Evolutionary conservation across 2,113 vertebrate genomes (phyloP).

Genomic region (Carettochelys insculpta): DNA sequence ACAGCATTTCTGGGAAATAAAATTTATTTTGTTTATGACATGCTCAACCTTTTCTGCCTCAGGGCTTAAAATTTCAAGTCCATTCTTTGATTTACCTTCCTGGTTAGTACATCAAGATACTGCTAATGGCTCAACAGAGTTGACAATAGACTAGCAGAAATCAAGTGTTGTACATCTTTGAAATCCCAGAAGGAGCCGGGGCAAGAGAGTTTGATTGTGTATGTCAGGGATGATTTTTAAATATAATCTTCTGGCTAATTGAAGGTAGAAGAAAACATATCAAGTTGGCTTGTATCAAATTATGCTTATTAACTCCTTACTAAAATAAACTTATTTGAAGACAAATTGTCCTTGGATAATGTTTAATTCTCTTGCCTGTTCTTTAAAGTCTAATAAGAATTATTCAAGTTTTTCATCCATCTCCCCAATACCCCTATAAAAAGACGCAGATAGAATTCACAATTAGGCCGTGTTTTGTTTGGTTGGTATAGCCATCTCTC

Average conservation of each 20-base stretch:
- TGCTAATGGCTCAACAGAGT: slow-evolving; percentile 50
- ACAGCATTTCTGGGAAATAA: slow-evolving; percentile 60
- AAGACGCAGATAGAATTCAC: not conserved
- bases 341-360: not conserved
- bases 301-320: slow-evolving; percentile 3
- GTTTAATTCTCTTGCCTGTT: not conserved
- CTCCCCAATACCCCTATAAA: not conserved
- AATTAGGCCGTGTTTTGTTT: not conserved
- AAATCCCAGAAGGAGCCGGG: slow-evolving; percentile 27
- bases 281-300: not conserved
- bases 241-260: slow-evolving; percentile 19
- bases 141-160: slow-evolving; percentile 52
- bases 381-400: not conserved
- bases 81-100: slow-evolving; percentile 67
- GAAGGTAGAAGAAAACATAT: not conserved
- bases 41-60: slow-evolving; percentile 65
- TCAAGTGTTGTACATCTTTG: slow-evolving; percentile 39
- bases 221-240: slow-evolving; percentile 49
- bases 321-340: slow-evolving; percentile 2
- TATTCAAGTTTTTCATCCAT: not conserved
- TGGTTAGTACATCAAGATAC: slow-evolving; percentile 35
- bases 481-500: rapidly evolving
- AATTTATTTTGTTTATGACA: slow-evolving; percentile 65
- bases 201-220: slow-evolving; percentile 14
- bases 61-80: slow-evolving; percentile 59